phyloP scores from a whole-genome alignment of 2,888 invertebrate species.

The Bombylius major region DNA sequence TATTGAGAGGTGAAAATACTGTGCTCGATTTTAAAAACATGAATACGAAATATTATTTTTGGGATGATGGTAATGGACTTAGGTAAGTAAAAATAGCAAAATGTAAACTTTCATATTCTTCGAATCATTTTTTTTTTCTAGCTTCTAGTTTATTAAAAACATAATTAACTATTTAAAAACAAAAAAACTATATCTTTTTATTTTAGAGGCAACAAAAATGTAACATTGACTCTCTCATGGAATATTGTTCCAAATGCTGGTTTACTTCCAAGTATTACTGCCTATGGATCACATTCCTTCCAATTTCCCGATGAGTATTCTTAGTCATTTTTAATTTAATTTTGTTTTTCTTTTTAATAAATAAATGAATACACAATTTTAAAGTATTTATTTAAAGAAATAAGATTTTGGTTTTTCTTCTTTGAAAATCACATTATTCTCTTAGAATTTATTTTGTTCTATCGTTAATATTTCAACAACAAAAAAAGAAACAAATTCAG shows the following conservation, averaged over 20 bases:
- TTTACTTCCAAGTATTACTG: conserved; percentile 74
- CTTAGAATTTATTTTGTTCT: too few species aligned
- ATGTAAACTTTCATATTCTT: too few species aligned
- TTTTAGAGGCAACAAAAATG: conserved; percentile 80
- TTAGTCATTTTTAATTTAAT: neutral
- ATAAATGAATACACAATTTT: too few species aligned
- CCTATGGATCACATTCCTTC: conserved; percentile 73
- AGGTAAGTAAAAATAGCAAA: conserved; percentile 46
- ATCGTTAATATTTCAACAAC: too few species aligned
- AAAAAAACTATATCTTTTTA: conserved; percentile 15
- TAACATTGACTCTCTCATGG: conserved; percentile 90
- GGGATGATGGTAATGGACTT: conserved; percentile 97
- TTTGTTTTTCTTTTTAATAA: neutral
- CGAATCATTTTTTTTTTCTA: neutral
- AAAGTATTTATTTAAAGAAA: too few species aligned
- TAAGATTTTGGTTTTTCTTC: too few species aligned
- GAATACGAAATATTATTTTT: conserved; percentile 98
- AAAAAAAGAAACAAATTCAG: too few species aligned
- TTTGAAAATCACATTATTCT: too few species aligned
- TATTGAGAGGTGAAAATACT: conserved; percentile 88
- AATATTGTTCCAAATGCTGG: conserved; percentile 99
- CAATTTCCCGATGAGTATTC: conserved; percentile 78
- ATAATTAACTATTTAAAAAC: too few species aligned
- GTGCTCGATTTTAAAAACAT: conserved; percentile 82
- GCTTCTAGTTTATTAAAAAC: too few species aligned